Evolutionary conservation across 2,797 vertebrate genomes (phyloP), one percentile per base, ranked within the genome.

Genomic region (Microcaecilia unicolor): DNA sequence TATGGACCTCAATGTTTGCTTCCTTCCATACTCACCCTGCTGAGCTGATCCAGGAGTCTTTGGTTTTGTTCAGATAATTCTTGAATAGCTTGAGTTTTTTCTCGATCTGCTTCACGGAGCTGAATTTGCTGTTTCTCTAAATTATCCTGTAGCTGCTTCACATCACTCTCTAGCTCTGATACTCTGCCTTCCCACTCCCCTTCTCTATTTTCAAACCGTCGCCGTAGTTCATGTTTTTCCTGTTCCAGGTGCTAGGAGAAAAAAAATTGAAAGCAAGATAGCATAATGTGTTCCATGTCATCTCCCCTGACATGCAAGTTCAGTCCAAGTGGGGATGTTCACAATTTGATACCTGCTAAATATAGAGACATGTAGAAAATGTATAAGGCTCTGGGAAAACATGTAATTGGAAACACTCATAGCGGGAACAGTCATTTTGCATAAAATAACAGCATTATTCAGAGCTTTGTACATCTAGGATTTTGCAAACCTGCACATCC

Each of bases 41-140:
- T 93, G 69, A 99, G 93, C 70, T 98, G 92, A 74, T 99, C 93
- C 73, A 98, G 67, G 48, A 99, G 81, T 61, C 89, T 87, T 44
- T 98, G 93, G 87, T 98, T 98, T 78, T 99, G 93, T 71, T 99
- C 93, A 1, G 93, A 93, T 39, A 99, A 84, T 61, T 97, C 90
- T 24, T 88, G 83, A 60, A 99, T 83, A 3, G 84, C 85, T 26
- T 84, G 83, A 1, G 80, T 90, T 73, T 96, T 98, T 61, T 96
- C 91, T 1, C 89, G 70, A 60, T 97, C 90, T 0, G 85, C 85
- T 48, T 97, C 96, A 0, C 90, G 86, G 21, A 97, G 78, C 64
- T 95, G 90, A 37, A 88, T 80, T 46, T 97, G 92, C 40, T 97
- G 92, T 45, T 78, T 85, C 65, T 99, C 93, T 76, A 99, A 72